Evolutionary conservation across 2,888 invertebrate genomes (phyloP).

Genomic region (Priocnemis perturbator): DNA sequence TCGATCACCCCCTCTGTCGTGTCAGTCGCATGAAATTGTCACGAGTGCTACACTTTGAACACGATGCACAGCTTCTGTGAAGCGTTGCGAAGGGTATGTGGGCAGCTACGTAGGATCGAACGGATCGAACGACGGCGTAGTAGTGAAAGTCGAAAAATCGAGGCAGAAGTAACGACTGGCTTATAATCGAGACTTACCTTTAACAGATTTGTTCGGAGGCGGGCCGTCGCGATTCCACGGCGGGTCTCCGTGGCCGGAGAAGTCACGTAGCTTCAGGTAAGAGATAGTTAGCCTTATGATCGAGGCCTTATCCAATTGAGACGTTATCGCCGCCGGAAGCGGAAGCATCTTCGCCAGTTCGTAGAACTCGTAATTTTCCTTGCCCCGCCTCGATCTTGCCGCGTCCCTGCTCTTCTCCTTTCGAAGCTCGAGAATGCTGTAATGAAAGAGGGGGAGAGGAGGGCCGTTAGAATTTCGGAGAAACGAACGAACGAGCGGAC

Average conservation of each 20-base stretch:
- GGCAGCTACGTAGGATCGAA: too few relatives aligned
- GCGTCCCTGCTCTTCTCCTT: slow-evolving; percentile 97
- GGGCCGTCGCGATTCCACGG: slow-evolving; percentile 93
- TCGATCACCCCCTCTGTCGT: background rate
- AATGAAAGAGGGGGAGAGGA: slow-evolving; percentile 65
- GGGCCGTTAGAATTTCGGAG: too few relatives aligned
- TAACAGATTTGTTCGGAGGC: slow-evolving; percentile 86
- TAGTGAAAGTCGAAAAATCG: too few relatives aligned
- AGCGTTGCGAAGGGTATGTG: too few relatives aligned
- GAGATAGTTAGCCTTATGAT: slow-evolving; percentile 97
- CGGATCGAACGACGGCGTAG: too few relatives aligned
- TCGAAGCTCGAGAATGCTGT: slow-evolving; percentile 93
- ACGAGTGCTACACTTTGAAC: too few relatives aligned
- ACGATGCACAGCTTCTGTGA: background rate
- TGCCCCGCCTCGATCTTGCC: slow-evolving; percentile 92
- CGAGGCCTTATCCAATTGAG: slow-evolving; percentile 96
- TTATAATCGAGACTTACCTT: slow-evolving; percentile 79
- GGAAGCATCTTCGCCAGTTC: slow-evolving; percentile 97
- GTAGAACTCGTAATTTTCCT: slow-evolving; percentile 98
- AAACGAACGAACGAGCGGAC: too few relatives aligned
- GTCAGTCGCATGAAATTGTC: too few relatives aligned
- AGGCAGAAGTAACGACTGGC: too few relatives aligned
- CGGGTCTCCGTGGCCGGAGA: slow-evolving; percentile 96
- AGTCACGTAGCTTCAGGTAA: slow-evolving; percentile 95
- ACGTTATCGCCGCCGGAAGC: slow-evolving; percentile 92